Evolutionary conservation across 2,888 invertebrate species (phyloP).

Genomic region (Fragum whitleyi): DNA sequence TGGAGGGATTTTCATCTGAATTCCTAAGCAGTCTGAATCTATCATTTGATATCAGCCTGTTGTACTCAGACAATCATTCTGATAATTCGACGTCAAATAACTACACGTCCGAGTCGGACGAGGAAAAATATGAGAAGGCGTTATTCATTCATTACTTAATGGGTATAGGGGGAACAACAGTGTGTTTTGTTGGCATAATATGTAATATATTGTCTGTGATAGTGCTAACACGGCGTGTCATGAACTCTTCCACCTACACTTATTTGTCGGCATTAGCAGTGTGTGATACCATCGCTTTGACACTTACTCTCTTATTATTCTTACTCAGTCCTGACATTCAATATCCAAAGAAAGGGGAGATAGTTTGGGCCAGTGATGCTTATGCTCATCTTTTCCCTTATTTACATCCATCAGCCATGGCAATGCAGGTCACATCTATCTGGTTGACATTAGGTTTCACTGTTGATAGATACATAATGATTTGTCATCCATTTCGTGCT

Average conservation of each 20-base stretch:
- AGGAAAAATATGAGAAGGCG: conserved; percentile 57
- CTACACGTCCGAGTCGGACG: conserved; percentile 12
- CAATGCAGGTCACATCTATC: conserved; percentile 83
- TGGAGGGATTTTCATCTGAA: conserved; percentile 44
- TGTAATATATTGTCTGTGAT: conserved; percentile 83
- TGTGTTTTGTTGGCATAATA: conserved; percentile 83
- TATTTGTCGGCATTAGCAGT: conserved; percentile 83
- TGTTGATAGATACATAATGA: conserved; percentile 85
- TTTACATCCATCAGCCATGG: conserved; percentile 82
- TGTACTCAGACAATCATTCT: conserved; percentile 1
- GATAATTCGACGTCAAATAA: conserved; percentile 13
- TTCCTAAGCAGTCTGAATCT: conserved; percentile 41
- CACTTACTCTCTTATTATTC: conserved; percentile 79
- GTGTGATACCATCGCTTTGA: conserved; percentile 83
- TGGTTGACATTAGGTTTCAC: conserved; percentile 85
- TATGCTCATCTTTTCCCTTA: conserved; percentile 82
- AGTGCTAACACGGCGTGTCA: conserved; percentile 80
- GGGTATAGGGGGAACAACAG: conserved; percentile 82
- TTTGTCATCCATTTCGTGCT: conserved; percentile 84
- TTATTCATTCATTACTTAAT: conserved; percentile 81
- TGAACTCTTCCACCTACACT: conserved; percentile 83
- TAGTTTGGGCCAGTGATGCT: conserved; percentile 65
- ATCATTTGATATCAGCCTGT: conserved; percentile 30
- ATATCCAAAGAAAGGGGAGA: conserved; percentile 62
- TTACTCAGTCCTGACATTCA: conserved; percentile 78